Evolutionary conservation across 2,888 invertebrate species (phyloP), one percentile per base, ranked within the genome.

Genomic region (Drosophila planitibia): DNA sequence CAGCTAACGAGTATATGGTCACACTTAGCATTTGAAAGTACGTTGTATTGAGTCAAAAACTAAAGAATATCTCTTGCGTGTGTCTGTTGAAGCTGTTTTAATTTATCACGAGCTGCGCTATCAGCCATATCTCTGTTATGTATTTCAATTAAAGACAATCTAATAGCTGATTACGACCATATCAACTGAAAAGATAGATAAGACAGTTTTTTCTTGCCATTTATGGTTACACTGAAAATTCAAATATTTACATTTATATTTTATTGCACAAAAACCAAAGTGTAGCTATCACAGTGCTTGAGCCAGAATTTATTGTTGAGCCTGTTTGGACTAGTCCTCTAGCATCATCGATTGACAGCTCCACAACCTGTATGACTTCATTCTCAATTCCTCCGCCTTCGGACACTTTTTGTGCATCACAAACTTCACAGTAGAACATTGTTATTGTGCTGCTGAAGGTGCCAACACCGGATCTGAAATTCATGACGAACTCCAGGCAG

Each of bases 351-450:
- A 90, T 35, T 2, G 90, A 60, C 22, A 89, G 7, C 32, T 86
- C 90, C 9, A 85, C 73, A 22, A 85, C 70, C 33, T 86, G 58
- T n/a, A 86, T 90, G 1, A 49, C 47, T 58, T 86, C 85, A 28
- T 32, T 9, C 0, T 60, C 28, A 10, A 83, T 28, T 3, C 89
- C 89, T 2, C 84, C 89, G 2, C 84, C 84, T 0, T 9, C 4
- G 1, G 71, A 30, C 0, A 84, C 76, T 37, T 65, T 80, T 33
- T 84, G 82, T 0, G 33, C 65, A 70, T 89, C 85, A 37, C 65
- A 70, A 7, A 85, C 85, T 33, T 87, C 89, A n/a, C 87, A 77
- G 30, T 89, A 85, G 19, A 64, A 87, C 39, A 76, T 28, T 9
- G 71, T 57, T 32, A 72, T 59, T 0, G 37, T 19, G 30, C 68